These are phyloP conservation scores for Cantharis rustica DNA, from an alignment of 2,888 invertebrate species.

Conservation along the genomic window DNA sequence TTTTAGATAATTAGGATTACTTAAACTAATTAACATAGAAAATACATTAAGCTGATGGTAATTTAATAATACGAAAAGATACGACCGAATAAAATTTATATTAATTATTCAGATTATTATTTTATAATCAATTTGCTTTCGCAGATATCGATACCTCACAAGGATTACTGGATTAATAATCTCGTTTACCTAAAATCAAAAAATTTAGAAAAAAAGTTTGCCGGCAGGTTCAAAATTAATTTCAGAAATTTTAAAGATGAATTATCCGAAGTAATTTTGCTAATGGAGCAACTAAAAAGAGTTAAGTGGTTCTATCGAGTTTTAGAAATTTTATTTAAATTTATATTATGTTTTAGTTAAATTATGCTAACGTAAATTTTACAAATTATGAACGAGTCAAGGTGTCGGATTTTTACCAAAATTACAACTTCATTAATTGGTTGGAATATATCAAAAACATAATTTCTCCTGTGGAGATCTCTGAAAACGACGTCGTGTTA, in stretches of 20 bases:
- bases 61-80: not conserved
- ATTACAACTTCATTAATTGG: slow-evolving; percentile 40
- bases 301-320: not conserved
- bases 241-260: not conserved
- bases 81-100: not conserved
- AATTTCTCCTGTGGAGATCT: slow-evolving; percentile 32
- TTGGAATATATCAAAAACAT: slow-evolving; percentile 39
- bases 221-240: not conserved
- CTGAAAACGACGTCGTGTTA: slow-evolving; percentile 34
- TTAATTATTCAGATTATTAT: not conserved
- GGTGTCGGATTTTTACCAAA: slow-evolving; percentile 34
- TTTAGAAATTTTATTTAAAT: not conserved
- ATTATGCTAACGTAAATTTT: not conserved
- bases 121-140: not conserved
- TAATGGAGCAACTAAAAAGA: not conserved
- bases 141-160: not conserved
- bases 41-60: not conserved
- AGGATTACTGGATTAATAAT: not conserved
- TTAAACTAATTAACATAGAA: not conserved
- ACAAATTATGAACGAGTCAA: slow-evolving; percentile 12
- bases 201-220: not conserved
- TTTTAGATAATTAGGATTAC: not conserved
- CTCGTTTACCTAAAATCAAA: not conserved
- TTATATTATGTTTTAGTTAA: not conserved
- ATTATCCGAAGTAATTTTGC: not conserved